phyloP scores from a whole-genome alignment of 2,797 vertebrate species.

The Argyrosomus regius region DNA sequence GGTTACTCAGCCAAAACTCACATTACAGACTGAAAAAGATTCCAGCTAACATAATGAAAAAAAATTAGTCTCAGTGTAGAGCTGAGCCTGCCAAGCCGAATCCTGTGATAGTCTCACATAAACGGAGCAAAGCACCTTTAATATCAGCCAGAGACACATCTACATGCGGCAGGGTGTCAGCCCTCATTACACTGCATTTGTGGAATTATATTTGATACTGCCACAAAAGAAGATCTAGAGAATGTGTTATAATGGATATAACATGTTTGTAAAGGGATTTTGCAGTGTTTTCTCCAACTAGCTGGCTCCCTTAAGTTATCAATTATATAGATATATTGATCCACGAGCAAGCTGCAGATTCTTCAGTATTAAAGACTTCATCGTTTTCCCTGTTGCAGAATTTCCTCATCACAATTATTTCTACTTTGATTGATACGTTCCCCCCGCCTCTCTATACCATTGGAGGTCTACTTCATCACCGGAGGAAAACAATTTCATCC shows the following conservation, averaged over 20 bases:
- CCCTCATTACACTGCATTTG: conserved; percentile 50
- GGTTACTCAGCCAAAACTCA: conserved; percentile 21
- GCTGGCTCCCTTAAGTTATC: conserved; percentile 34
- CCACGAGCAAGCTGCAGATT: conserved; percentile 32
- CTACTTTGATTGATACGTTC: conserved; percentile 64
- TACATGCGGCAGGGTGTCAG: conserved; percentile 59
- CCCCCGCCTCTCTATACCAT: conserved; percentile 62
- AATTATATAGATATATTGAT: conserved; percentile 62
- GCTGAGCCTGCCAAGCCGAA: conserved; percentile 47
- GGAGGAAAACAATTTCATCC: conserved; percentile 81
- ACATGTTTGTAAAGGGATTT: conserved; percentile 28
- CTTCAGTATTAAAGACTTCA: conserved; percentile 34
- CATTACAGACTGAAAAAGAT: conserved; percentile 41
- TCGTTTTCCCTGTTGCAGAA: conserved; percentile 19
- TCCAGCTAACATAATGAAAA: conserved; percentile 41
- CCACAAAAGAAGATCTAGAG: conserved; percentile 26
- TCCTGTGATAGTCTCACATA: conserved; percentile 51
- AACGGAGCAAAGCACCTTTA: conserved; percentile 59
- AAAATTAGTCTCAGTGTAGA: conserved; percentile 16
- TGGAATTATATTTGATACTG: conserved; percentile 48
- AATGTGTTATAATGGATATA: not conserved
- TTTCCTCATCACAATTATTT: conserved; percentile 57
- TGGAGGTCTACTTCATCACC: conserved; percentile 81
- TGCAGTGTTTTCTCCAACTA: conserved; percentile 6
- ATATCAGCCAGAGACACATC: conserved; percentile 50